Evolutionary conservation across 2,113 vertebrate species (phyloP).

Genomic region (Xiphophorus hellerii): DNA sequence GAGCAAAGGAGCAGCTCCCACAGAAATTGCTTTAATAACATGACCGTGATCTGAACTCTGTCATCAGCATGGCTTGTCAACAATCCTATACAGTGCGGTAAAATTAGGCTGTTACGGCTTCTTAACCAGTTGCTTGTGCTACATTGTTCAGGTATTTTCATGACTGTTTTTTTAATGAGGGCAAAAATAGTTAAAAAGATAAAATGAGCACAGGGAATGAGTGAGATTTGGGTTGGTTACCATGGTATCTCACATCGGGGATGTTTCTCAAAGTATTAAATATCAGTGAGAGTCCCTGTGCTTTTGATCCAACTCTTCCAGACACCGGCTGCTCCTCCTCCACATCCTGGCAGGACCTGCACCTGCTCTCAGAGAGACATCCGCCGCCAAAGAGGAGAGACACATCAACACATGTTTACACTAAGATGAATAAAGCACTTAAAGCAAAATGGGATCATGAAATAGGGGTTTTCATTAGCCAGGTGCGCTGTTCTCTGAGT

Average conservation of each 20-base stretch:
- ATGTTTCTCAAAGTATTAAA: constrained; percentile 49
- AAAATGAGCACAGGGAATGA: constrained; percentile 4
- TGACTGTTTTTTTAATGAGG: neutral
- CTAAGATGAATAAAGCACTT: constrained; percentile 3
- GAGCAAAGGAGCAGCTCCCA: constrained; percentile 23
- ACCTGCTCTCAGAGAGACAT: constrained; percentile 30
- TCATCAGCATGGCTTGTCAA: constrained; percentile 17
- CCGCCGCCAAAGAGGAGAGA: constrained; percentile 28
- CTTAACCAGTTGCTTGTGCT: constrained; percentile 15
- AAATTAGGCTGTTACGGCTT: constrained; percentile 11
- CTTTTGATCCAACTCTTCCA: constrained; percentile 59
- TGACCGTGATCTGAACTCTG: constrained; percentile 66
- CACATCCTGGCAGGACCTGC: constrained; percentile 42
- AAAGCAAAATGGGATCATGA: constrained; percentile 19
- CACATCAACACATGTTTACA: neutral
- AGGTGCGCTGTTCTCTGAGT: constrained; percentile 4
- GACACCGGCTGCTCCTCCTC: constrained; percentile 48
- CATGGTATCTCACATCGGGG: constrained; percentile 58
- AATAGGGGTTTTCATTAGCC: constrained; percentile 38
- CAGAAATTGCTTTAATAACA: constrained; percentile 51
- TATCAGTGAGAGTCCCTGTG: constrained; percentile 54
- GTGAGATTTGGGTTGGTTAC: constrained; percentile 46
- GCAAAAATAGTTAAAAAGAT: neutral
- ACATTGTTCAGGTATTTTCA: neutral
- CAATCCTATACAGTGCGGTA: neutral